A percentile compares a stretch with the other conserved stretches of the same genome.
Conservation (phyloP, 37 sponge, comb jelly and placozoan genomes). For the Cladorhizidae sp. region DNA sequence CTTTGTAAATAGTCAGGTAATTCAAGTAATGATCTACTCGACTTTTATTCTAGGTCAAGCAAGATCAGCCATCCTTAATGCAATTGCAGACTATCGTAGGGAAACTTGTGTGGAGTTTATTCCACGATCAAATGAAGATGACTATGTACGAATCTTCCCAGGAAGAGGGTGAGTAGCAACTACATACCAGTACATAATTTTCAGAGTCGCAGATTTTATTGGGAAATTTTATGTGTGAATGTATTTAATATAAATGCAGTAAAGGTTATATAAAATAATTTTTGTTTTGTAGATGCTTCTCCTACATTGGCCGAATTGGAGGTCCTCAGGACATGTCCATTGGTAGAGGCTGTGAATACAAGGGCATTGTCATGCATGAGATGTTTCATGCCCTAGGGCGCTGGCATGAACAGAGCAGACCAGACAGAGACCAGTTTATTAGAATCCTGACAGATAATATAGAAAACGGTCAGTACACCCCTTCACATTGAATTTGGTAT, state of each 20-base stretch:
- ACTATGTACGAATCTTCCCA: slow-evolving; percentile 65
- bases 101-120: slow-evolving; percentile 58
- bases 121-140: slow-evolving; percentile 34
- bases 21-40: no score
- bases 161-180: slow-evolving; percentile 60
- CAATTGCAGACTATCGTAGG: slow-evolving; percentile 51
- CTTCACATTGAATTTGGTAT: no score
- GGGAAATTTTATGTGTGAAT: no score
- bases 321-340: slow-evolving; percentile 76
- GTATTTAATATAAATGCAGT: no score
- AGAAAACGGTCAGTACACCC: slow-evolving; percentile 20
- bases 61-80: slow-evolving; percentile 42
- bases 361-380: slow-evolving; percentile 81
- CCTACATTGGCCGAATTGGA: slow-evolving; percentile 57
- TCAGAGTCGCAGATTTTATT: no score
- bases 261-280: no score
- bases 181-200: no score
- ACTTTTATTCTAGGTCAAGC: slow-evolving; percentile 45
- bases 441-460: slow-evolving; percentile 51
- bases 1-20: no score
- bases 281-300: slow-evolving; percentile 77
- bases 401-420: slow-evolving; percentile 90
- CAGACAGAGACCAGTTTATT: slow-evolving; percentile 76
- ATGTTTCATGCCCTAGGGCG: slow-evolving; percentile 31
- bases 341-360: slow-evolving; percentile 73